A percentile compares a stretch with the other conserved stretches of the same genome.
Conservation (phyloP, 2,113 vertebrate species). For the Aramus guarauna region DNA sequence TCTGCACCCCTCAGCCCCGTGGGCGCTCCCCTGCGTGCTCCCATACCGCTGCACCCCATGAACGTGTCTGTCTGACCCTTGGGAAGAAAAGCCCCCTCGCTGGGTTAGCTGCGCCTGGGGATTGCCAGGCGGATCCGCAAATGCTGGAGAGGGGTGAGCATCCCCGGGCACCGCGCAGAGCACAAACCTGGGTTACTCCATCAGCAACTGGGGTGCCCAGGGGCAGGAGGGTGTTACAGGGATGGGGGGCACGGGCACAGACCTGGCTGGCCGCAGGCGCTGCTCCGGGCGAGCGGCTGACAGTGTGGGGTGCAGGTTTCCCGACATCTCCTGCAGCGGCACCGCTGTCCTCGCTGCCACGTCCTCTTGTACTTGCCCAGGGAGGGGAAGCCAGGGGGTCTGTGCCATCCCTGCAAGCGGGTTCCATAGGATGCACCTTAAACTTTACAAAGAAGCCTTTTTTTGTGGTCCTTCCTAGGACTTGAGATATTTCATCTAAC, state of each 20-base stretch:
- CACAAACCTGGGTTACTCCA: not conserved
- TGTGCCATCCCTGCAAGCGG: not conserved
- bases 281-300: rapidly evolving
- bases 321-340: not conserved
- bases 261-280: not conserved
- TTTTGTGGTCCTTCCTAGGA: not conserved
- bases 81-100: not conserved
- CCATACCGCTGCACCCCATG: not conserved
- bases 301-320: not conserved
- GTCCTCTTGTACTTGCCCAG: not conserved
- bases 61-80: not conserved
- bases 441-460: rapidly evolving
- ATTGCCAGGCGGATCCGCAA: not conserved
- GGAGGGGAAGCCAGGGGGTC: not conserved
- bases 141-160: not conserved
- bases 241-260: rapidly evolving
- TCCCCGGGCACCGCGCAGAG: not conserved
- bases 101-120: not conserved
- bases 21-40: not conserved
- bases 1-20: not conserved
- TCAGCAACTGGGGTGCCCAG: not conserved
- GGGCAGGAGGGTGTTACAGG: not conserved
- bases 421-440: not conserved
- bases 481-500: not conserved
- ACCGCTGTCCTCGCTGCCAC: not conserved